Evolutionary conservation across 1,140 invertebrate species (phyloP).

Genomic region (Drosophila lacertosa): DNA sequence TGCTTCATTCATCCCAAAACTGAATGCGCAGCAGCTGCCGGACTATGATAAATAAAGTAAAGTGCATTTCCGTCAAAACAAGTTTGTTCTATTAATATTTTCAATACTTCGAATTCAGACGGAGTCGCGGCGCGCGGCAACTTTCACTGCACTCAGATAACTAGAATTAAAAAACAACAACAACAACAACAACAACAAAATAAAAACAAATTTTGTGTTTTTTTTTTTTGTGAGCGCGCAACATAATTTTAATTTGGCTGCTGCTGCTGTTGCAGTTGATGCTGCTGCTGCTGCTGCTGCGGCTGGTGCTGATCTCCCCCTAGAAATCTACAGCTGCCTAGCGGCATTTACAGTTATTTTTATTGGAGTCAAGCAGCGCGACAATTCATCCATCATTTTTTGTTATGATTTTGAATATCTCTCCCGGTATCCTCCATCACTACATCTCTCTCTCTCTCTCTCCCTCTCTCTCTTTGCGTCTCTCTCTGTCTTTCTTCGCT

Average conservation of each 20-base stretch:
- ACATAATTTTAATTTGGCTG: constrained; percentile 78
- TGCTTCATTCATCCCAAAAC: constrained; percentile 75
- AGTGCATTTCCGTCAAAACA: constrained; percentile 83
- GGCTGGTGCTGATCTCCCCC: constrained; percentile 63
- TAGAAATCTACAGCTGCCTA: constrained; percentile 56
- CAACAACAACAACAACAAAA: not conserved
- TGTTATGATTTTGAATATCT: constrained; percentile 75
- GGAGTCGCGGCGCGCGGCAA: constrained; percentile 57
- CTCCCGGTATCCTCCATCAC: constrained; percentile 6
- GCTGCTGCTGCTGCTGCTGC: constrained; percentile 14
- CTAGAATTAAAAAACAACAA: constrained; percentile 56
- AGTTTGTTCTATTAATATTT: constrained; percentile 83
- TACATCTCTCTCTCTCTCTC: not conserved
- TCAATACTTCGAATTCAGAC: constrained; percentile 82
- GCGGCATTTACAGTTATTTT: constrained; percentile 79
- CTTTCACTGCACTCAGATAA: constrained; percentile 76
- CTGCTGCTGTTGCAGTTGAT: constrained; percentile 37
- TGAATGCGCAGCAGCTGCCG: constrained; percentile 54
- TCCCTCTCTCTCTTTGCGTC: not conserved
- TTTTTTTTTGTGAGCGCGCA: constrained; percentile 30
- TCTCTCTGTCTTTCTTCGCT: not conserved
- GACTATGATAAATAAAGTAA: constrained; percentile 82
- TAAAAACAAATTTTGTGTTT: not conserved
- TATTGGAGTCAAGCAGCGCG: constrained; percentile 81
- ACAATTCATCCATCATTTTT: constrained; percentile 82